A percentile compares a stretch with the other conserved stretches of the same genome.
These are phyloP conservation scores for Albula goreensis DNA, from an alignment of 2,113 vertebrate species.

Conservation along the genomic window DNA sequence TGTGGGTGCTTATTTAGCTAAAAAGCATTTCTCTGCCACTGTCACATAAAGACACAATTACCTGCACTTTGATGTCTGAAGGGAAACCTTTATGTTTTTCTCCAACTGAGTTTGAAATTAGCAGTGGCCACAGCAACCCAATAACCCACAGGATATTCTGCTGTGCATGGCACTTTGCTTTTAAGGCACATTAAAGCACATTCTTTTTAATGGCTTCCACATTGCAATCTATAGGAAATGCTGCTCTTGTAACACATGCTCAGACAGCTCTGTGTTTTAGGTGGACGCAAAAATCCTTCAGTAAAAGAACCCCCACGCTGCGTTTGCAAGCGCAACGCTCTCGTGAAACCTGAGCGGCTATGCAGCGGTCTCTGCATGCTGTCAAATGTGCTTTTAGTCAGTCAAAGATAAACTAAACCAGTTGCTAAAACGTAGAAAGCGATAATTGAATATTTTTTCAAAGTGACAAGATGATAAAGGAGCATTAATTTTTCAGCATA, in stretches of 20 bases:
- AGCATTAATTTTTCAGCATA: too few relatives aligned
- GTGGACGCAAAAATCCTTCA: neutral
- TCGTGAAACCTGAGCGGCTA: neutral
- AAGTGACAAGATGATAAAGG: too few relatives aligned
- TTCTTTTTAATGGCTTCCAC: neutral
- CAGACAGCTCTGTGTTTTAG: neutral
- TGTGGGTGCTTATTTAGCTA: neutral
- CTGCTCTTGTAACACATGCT: neutral
- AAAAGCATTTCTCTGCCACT: neutral
- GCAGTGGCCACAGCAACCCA: neutral
- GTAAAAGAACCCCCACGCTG: neutral
- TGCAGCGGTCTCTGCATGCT: neutral
- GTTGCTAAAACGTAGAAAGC: too few relatives aligned
- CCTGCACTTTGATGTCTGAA: neutral
- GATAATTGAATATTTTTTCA: too few relatives aligned
- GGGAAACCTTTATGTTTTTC: neutral
- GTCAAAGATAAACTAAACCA: neutral
- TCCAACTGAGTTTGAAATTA: constrained; percentile 3
- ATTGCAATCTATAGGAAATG: neutral
- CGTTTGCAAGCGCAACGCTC: neutral
- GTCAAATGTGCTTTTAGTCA: neutral
- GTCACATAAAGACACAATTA: constrained; percentile 6
- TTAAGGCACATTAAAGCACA: neutral
- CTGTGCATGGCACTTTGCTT: neutral
- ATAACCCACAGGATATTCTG: neutral